Conservation (phyloP, 2,113 vertebrate genomes). For the Rousettus leschenaultii region DNA sequence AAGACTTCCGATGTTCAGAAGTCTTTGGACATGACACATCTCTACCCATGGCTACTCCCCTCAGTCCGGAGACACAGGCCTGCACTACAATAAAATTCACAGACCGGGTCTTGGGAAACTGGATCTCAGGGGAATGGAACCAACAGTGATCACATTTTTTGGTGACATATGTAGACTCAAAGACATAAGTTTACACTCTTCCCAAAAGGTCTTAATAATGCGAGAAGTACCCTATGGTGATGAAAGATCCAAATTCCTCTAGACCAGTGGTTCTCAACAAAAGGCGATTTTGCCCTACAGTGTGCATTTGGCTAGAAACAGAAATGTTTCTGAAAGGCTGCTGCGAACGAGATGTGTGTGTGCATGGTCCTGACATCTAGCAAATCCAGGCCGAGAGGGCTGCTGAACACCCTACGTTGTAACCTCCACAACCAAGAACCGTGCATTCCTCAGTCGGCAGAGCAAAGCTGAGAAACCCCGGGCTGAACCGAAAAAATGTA, state of each 20-base stretch:
- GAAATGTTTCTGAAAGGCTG: not conserved
- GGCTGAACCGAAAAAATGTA: not conserved
- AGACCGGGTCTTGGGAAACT: not conserved
- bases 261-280: not conserved
- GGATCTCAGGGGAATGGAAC: not conserved
- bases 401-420: not conserved
- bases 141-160: not conserved
- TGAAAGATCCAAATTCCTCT: constrained; percentile 6
- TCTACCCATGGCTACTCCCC: not conserved
- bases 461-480: not conserved
- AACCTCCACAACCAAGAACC: not conserved
- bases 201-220: not conserved
- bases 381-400: not conserved
- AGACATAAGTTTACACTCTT: not conserved
- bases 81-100: not conserved
- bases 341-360: not conserved
- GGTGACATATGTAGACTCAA: not conserved
- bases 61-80: not conserved
- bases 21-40: not conserved
- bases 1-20: not conserved
- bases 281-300: not conserved
- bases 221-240: not conserved
- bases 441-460: not conserved
- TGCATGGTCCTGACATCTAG: not conserved
- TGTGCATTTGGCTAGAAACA: not conserved